Conservation (phyloP, 2,797 vertebrate species). For the Rhinatrema bivittatum region DNA sequence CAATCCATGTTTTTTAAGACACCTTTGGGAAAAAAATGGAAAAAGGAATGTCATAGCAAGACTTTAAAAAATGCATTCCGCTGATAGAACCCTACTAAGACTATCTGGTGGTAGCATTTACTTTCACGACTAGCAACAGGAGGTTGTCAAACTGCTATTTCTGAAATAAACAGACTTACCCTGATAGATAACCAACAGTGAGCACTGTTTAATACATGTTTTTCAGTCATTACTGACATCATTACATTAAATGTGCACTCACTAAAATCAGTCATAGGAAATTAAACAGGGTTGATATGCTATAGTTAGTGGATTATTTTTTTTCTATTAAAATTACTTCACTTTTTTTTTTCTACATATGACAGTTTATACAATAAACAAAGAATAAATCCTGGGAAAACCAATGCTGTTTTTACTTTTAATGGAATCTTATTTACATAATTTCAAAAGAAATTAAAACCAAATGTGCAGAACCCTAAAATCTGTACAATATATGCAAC, state of each 20-base stretch:
- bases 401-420: conserved; percentile 26
- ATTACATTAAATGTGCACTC: conserved; percentile 60
- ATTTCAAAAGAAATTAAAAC: conserved; percentile 34
- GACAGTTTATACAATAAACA: conserved; percentile 1
- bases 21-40: background rate
- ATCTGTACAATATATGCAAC: background rate
- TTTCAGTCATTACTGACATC: conserved; percentile 51
- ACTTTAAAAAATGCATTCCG: conserved; percentile 25
- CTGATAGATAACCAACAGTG: conserved; percentile 63
- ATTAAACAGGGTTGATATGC: conserved; percentile 49
- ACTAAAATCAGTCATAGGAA: conserved; percentile 57
- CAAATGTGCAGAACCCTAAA: conserved; percentile 9
- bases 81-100: conserved; percentile 28
- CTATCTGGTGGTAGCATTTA: conserved; percentile 41
- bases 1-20: background rate
- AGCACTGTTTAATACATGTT: conserved; percentile 50
- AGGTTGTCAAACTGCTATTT: conserved; percentile 45
- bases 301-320: conserved; percentile 18
- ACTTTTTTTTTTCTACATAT: no score
- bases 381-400: conserved; percentile 18
- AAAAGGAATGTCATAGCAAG: conserved; percentile 25
- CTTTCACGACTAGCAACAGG: conserved; percentile 50
- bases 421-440: conserved; percentile 29
- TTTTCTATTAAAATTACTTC: no score
- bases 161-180: conserved; percentile 61